Percentiles rank a stretch among this genome's conserved stretches.
These are phyloP conservation scores for Rhineura floridana DNA, from an alignment of 2,113 vertebrate species.

Conservation along the genomic window DNA sequence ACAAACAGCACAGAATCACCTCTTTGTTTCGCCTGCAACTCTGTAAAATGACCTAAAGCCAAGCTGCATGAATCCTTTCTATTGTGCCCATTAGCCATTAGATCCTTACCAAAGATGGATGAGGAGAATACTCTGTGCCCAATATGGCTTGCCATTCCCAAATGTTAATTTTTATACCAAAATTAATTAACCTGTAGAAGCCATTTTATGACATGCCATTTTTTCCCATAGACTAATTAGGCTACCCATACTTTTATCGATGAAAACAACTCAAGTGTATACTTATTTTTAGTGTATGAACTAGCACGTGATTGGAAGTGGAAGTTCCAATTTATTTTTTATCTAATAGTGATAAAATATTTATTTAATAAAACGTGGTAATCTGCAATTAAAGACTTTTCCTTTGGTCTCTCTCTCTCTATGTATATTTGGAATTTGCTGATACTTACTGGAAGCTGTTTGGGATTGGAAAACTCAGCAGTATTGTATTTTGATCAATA, in stretches of 20 bases:
- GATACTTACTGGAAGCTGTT: conserved; percentile 87
- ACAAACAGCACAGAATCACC: not conserved
- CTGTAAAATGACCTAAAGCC: not conserved
- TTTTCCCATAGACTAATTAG: too few species aligned
- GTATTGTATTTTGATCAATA: conserved; percentile 95
- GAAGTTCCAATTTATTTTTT: conserved; percentile 76
- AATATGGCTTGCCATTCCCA: conserved; percentile 31
- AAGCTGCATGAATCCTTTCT: not conserved
- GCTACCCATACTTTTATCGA: conserved; percentile 4
- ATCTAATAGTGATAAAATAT: conserved; percentile 78
- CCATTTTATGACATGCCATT: not conserved
- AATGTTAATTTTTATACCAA: conserved; percentile 50
- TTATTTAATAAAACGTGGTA: conserved; percentile 80
- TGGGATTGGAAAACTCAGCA: conserved; percentile 87
- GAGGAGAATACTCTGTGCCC: not conserved
- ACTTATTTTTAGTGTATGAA: conserved; percentile 55
- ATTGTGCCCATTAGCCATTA: conserved; percentile 9
- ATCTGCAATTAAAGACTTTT: conserved; percentile 76
- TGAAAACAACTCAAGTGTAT: not conserved
- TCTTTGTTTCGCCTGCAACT: not conserved
- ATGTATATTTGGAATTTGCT: conserved; percentile 87
- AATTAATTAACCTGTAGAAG: conserved; percentile 31
- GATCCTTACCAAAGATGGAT: conserved; percentile 2
- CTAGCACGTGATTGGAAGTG: conserved; percentile 64
- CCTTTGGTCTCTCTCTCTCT: conserved; percentile 54